phyloP scores from a whole-genome alignment of 2,888 invertebrate species.

The Arrhopalites spinosus region DNA sequence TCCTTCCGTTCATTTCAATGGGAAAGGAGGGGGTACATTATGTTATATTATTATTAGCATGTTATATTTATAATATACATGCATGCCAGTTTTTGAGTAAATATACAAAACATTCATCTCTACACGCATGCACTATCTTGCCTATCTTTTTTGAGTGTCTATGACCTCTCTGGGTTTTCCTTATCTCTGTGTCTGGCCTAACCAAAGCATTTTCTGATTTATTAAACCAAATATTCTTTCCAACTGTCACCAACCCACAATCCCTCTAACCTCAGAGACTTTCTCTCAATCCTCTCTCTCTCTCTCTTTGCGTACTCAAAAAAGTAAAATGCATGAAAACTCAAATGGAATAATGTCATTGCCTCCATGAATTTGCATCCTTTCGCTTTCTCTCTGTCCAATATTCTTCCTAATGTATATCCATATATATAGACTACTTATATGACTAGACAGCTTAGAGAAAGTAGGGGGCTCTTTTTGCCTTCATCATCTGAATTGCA shows the following conservation, averaged over 20 bases:
- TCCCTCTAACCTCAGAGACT: neutral
- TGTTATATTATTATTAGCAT: no score
- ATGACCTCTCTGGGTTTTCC: no score
- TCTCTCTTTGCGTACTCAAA: conserved; percentile 21
- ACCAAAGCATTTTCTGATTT: conserved; percentile 5
- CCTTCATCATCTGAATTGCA: neutral
- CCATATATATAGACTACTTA: neutral
- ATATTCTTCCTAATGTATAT: conserved; percentile 23
- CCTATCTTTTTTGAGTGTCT: no score
- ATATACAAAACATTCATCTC: no score
- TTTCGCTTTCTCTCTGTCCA: neutral
- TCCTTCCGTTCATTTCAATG: no score
- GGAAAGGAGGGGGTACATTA: no score
- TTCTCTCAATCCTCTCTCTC: neutral
- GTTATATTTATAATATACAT: no score
- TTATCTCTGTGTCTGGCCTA: no score
- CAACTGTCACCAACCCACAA: conserved; percentile 16
- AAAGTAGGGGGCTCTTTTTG: conserved; percentile 32
- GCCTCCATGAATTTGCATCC: no score
- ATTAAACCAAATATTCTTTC: conserved; percentile 27
- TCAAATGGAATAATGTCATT: neutral
- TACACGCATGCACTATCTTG: no score
- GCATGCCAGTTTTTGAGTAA: no score
- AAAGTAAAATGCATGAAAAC: neutral
- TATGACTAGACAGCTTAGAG: no score